Evolutionary conservation across 2,113 vertebrate species (phyloP).

Genomic region (Pelobates fuscus): DNA sequence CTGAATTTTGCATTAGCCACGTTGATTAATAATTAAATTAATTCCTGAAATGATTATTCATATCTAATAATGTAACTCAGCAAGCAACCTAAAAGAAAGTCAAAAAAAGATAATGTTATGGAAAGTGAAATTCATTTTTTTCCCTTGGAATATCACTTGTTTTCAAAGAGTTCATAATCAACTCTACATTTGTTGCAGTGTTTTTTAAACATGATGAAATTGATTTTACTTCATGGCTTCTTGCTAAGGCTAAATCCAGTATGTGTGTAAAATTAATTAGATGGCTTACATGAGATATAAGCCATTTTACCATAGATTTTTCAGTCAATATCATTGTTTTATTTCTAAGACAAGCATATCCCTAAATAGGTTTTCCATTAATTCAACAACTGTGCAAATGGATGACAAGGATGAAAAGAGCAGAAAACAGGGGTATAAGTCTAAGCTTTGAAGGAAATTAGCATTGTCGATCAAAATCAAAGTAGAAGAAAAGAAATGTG

Average conservation of each 20-base stretch:
- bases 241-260: constrained; percentile 51
- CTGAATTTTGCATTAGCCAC: constrained; percentile 9
- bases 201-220: constrained; percentile 27
- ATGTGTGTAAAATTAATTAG: constrained; percentile 54
- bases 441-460: constrained; percentile 20
- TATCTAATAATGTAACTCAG: constrained; percentile 5
- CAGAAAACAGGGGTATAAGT: background rate
- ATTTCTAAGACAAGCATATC: constrained; percentile 41
- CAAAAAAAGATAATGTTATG: constrained; percentile 34
- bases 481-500: background rate
- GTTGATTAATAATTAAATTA: no score
- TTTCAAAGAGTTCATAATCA: constrained; percentile 29
- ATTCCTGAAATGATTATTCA: no score
- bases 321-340: constrained; percentile 53
- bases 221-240: constrained; percentile 26
- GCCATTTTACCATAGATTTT: constrained; percentile 57
- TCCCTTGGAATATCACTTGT: constrained; percentile 17
- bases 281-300: constrained; percentile 52
- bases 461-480: background rate
- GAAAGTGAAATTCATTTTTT: constrained; percentile 9
- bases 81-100: constrained; percentile 25
- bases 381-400: constrained; percentile 41
- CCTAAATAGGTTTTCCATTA: constrained; percentile 45
- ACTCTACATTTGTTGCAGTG: constrained; percentile 6
- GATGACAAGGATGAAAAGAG: background rate